Percentiles rank a stretch among this genome's conserved stretches.
These are phyloP conservation scores for Agrotis clavis DNA, from an alignment of 2,888 invertebrate genomes.

Conservation along the genomic window DNA sequence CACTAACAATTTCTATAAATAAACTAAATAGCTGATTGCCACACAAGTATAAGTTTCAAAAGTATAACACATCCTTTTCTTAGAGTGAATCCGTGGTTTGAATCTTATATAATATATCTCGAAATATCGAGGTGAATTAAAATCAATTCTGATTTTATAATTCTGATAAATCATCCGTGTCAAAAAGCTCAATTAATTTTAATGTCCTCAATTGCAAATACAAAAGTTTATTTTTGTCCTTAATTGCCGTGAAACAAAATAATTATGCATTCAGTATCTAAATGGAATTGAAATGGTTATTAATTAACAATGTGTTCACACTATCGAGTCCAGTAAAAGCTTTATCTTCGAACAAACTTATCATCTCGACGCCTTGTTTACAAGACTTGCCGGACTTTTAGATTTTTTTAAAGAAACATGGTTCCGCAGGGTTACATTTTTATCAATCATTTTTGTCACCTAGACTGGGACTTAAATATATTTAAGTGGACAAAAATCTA, in stretches of 20 bases:
- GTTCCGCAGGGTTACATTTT: constrained; percentile 26
- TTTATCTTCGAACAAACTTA: constrained; percentile 46
- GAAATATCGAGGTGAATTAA: constrained; percentile 6
- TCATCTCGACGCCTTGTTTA: constrained; percentile 41
- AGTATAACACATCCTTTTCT: background rate
- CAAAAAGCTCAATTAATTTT: constrained; percentile 8
- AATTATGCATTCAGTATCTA: constrained; percentile 28
- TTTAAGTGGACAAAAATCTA: no score
- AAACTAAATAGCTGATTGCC: background rate
- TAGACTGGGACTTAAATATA: no score
- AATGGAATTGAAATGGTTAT: constrained; percentile 46
- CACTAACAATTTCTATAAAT: background rate
- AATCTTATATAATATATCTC: background rate
- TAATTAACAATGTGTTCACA: constrained; percentile 50
- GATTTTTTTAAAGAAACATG: background rate
- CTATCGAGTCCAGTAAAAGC: constrained; percentile 49
- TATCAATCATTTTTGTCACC: no score
- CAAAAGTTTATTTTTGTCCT: constrained; percentile 2
- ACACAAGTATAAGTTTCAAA: background rate
- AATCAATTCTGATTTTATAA: background rate
- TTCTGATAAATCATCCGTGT: constrained; percentile 2
- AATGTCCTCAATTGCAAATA: constrained; percentile 30
- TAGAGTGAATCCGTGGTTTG: background rate
- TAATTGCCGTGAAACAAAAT: constrained; percentile 43
- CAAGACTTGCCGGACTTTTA: constrained; percentile 1